Evolutionary conservation across 2,797 vertebrate genomes (phyloP).

Genomic region (Oryzias dopingdopingensis): DNA sequence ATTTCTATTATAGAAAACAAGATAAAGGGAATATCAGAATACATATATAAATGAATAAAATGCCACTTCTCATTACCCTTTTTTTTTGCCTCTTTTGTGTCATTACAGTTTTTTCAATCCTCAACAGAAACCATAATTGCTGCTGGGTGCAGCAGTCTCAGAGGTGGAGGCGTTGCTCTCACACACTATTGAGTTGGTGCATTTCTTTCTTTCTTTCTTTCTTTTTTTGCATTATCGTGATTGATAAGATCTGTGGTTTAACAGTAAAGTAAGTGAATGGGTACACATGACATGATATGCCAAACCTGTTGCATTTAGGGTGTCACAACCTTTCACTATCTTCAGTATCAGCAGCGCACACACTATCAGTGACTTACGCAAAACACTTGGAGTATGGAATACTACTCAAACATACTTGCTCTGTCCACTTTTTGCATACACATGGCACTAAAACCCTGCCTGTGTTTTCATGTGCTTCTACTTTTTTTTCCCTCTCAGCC

Average conservation of each 20-base stretch:
- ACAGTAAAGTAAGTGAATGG: constrained; percentile 24
- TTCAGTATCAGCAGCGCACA: constrained; percentile 7
- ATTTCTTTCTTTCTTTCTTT: neutral
- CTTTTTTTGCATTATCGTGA: neutral
- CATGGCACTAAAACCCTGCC: constrained; percentile 7
- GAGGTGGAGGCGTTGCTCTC: constrained; percentile 26
- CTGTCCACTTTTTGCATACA: constrained; percentile 15
- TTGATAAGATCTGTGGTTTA: constrained; percentile 54
- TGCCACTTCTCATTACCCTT: constrained; percentile 53
- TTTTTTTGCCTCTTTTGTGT: constrained; percentile 20
- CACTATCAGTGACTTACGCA: constrained; percentile 26
- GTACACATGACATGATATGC: constrained; percentile 2
- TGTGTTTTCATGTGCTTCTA: constrained; percentile 18
- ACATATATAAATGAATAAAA: constrained; percentile 68
- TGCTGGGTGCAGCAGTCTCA: neutral
- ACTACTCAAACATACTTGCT: constrained; percentile 18
- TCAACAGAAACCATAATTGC: constrained; percentile 4
- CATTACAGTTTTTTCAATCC: constrained; percentile 20
- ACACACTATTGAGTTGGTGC: constrained; percentile 21
- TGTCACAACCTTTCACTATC: constrained; percentile 6
- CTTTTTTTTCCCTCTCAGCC: neutral
- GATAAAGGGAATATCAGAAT: constrained; percentile 64
- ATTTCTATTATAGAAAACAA: constrained; percentile 54
- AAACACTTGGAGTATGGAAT: constrained; percentile 16
- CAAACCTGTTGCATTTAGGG: neutral